A percentile compares a stretch with the other conserved stretches of the same genome.
phyloP scores from a whole-genome alignment of 2,113 vertebrate genomes.

The Syrmaticus mikado region DNA sequence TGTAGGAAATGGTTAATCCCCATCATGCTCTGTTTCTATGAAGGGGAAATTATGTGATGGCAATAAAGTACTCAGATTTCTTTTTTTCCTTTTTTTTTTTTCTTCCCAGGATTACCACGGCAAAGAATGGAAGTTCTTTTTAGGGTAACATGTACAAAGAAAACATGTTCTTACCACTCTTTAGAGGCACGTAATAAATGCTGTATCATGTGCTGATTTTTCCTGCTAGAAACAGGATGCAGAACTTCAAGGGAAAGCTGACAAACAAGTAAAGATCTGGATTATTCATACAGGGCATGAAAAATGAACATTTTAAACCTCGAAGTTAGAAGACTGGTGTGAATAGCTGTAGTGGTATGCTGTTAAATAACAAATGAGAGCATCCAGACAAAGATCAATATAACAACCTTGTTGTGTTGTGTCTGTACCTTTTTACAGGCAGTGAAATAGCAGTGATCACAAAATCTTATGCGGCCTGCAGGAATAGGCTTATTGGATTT shows the following conservation, averaged over 20 bases:
- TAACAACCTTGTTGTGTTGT: not conserved
- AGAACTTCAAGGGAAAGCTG: not conserved
- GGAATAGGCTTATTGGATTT: not conserved
- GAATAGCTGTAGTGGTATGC: not conserved
- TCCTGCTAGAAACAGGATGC: not conserved
- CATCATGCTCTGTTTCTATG: not conserved
- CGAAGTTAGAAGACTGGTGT: not conserved
- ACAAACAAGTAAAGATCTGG: not conserved
- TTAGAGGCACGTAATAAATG: not conserved
- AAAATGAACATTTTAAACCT: not conserved
- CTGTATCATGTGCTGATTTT: not conserved
- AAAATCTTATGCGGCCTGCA: not conserved
- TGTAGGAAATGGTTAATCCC: not conserved
- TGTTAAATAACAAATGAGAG: not conserved
- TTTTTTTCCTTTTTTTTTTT: not conserved
- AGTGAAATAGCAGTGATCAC: not conserved
- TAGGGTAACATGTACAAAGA: not conserved
- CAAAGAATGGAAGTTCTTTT: not conserved
- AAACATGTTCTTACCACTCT: fast-evolving
- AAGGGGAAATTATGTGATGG: not conserved
- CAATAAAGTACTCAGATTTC: not conserved
- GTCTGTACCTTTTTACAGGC: not conserved
- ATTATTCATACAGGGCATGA: not conserved
- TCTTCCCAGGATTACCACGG: not conserved
- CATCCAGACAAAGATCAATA: not conserved